Base-by-base conservation (phyloP, 2,888 invertebrate genomes). In the Caenorhabditis doughertyi region DNA sequence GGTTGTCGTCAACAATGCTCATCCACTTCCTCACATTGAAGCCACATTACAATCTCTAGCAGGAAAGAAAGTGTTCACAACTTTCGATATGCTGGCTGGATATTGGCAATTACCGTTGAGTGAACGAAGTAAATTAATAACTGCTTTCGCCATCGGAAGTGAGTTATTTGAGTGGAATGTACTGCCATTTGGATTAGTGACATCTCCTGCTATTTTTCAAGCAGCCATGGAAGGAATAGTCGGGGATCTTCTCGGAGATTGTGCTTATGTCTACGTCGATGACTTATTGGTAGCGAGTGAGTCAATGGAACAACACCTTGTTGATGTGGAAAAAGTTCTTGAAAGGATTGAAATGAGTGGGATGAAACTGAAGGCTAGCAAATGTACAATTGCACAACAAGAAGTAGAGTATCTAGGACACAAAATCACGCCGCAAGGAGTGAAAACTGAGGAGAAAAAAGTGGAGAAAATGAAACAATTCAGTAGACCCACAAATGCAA, bases 191-290 rank as follows among this genome's bases (percentile, higher is more conserved):
- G 64, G 44, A 5, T 64, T 91, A 5, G 65, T 80, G 0, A 88
- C 83, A 2, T 84, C 85, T 16, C 87, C 88, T 1, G 87, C 89
- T 0, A 83, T 85, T 0, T 91, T 90, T 44, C 87, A 91, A 67
- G 55, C 86, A 5, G 53, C 86, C 1, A 87, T 89, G 84, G 67
- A 84, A 11, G 13, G 8, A 0, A 35, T 56, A 21, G 21, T 56
- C 1, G 56, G 35, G 9, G 67, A 67, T 9, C n/a, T 53, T 2
- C 1, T 67, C 4, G 67, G 67, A 23, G 23, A 35, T 18, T 51
- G 67, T 51, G 67, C 67, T 0, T 35, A 2, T 4, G 67, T 67
- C 0, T 67, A 67, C 51, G 67, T 67, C 5, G 67, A 67, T 53
- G 67, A 67, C 18, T 5, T 67, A 7, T 21, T 67, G 16, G 16